Percentiles rank a stretch among this genome's conserved stretches.
Conservation (phyloP, 2,797 vertebrate genomes). For the Aselliscus stoliczkanus region DNA sequence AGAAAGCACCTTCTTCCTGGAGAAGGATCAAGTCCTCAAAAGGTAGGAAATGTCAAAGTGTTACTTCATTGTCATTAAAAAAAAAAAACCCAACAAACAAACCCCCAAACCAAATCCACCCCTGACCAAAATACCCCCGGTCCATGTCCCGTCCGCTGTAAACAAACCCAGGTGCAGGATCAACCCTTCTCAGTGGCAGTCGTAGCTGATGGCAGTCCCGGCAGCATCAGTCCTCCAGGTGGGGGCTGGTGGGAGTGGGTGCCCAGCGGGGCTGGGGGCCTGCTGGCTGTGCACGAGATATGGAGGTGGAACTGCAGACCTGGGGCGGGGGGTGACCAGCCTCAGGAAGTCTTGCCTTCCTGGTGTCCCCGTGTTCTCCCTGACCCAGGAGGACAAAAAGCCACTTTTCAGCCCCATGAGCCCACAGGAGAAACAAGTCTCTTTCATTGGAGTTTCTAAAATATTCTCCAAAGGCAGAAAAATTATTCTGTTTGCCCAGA, state of each 20-base stretch:
- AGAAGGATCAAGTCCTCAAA: constrained; percentile 77
- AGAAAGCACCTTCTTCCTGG: constrained; percentile 79
- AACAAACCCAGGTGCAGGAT: constrained; percentile 80
- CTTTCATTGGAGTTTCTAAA: constrained; percentile 62
- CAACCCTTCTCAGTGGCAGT: constrained; percentile 68
- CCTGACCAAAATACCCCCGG: constrained; percentile 71
- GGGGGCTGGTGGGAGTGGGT: constrained; percentile 71
- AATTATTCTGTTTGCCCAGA: constrained; percentile 60
- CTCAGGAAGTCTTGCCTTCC: constrained; percentile 65
- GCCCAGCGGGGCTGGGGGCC: constrained; percentile 68
- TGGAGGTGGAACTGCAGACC: constrained; percentile 81
- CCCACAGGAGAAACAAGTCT: constrained; percentile 66
- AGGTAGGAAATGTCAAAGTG: constrained; percentile 79
- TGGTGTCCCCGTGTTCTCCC: not conserved
- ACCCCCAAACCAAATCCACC: constrained; percentile 68
- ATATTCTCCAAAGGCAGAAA: constrained; percentile 70
- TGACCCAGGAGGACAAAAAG: constrained; percentile 46
- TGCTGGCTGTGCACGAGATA: constrained; percentile 82
- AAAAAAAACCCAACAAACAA: constrained; percentile 31
- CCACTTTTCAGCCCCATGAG: constrained; percentile 43
- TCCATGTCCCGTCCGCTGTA: constrained; percentile 72
- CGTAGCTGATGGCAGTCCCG: constrained; percentile 34
- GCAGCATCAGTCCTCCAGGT: constrained; percentile 73
- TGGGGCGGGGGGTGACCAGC: constrained; percentile 44
- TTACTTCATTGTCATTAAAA: constrained; percentile 77